Evolutionary conservation across 2,888 invertebrate species (phyloP), one percentile per base, ranked within the genome.

Genomic region (Rhogogaster chlorosoma): DNA sequence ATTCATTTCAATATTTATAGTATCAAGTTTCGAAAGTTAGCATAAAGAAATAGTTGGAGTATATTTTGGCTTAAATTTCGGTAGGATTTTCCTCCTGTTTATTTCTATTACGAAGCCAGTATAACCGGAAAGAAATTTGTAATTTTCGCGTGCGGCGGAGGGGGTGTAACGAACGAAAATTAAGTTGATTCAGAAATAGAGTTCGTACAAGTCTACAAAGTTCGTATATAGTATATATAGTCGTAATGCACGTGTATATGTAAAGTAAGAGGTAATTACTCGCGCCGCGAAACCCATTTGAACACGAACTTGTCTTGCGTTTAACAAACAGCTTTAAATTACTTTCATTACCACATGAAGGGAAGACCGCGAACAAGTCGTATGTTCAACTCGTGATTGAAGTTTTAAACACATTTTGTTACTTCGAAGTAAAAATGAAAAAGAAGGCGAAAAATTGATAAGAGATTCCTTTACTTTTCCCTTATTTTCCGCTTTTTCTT

Each of bases 241-340:
- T 22, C 12, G 18, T 29, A 29, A 67, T 67, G 32, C 2, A 29
- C 22, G 26, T 61, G 7, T 67, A 67, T 32, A 67, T 26, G 67
- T 32, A 26, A 67, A 32, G 18, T 67, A 67, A 32, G 32, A 18
- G 67, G 67, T 67, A 67, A 67, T 67, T 67, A 67, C 67, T 67
- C 67, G 67, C 67, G 18, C 32, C 67, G 67, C 67, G 32, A 29
- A 67, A 67, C 67, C 67, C 67, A 67, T 67, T 67, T 32, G 67
- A 67, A 67, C 32, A 32, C 67, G 32, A 67, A 67, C 32, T 67
- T 32, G 67, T 67, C 67, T 67, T 67, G 67, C 67, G 67, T 67
- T 67, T 67, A 67, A 67, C 67, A 67, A 67, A 67, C 67, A 67
- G 67, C 67, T 67, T 67, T 32, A 32, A 67, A 67, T 67, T 67